These are phyloP conservation scores for Alligator sinensis DNA, from an alignment of 2,113 vertebrate species.

Conservation along the genomic window DNA sequence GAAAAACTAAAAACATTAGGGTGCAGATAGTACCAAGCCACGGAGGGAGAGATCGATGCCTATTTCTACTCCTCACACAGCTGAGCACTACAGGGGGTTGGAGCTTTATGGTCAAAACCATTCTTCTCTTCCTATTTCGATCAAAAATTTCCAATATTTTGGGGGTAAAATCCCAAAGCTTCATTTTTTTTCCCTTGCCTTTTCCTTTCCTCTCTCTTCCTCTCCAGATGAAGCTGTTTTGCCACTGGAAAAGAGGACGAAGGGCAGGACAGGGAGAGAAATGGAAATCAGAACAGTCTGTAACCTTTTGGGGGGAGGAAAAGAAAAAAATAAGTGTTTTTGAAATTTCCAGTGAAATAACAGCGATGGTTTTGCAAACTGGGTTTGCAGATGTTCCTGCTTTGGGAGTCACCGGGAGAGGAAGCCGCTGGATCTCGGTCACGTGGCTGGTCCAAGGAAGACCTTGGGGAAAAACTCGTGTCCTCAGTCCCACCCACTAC, in stretches of 20 bases:
- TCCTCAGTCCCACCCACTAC: no score
- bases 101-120: neutral
- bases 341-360: neutral
- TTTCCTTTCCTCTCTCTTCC: neutral
- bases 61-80: neutral
- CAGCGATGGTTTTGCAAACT: neutral
- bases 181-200: neutral
- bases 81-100: neutral
- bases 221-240: neutral
- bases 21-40: neutral
- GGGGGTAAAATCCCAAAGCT: neutral
- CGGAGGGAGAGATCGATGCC: neutral
- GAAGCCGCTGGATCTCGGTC: no score
- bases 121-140: neutral
- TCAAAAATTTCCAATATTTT: neutral
- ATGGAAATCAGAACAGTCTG: neutral
- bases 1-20: neutral
- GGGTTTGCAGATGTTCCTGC: neutral
- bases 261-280: neutral
- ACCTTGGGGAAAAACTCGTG: no score
- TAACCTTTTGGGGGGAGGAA: neutral
- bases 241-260: neutral
- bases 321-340: neutral
- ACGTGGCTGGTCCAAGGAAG: no score
- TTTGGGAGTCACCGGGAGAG: neutral